These are phyloP conservation scores for Lepisosteus oculatus DNA, from an alignment of 2,113 vertebrate species.

Conservation along the genomic window DNA sequence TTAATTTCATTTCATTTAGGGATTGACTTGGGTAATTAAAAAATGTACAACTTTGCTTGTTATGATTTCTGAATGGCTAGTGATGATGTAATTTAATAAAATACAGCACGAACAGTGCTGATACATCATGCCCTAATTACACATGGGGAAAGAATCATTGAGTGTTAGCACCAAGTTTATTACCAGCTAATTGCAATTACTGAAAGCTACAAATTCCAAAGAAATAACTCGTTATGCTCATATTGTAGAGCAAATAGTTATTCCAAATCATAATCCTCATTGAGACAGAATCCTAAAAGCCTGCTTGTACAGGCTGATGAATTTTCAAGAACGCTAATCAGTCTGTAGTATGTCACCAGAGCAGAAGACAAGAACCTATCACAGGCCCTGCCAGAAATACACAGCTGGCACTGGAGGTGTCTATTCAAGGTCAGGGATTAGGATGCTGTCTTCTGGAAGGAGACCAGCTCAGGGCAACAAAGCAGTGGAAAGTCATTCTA, in stretches of 20 bases:
- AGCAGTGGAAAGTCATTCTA: neutral
- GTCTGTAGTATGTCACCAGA: neutral
- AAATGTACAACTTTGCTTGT: neutral
- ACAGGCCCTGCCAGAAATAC: neutral
- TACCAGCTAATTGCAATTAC: conserved; percentile 2
- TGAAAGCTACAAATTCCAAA: neutral
- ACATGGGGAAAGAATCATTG: neutral
- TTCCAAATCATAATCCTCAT: neutral
- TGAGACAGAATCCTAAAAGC: neutral
- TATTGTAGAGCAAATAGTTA: neutral
- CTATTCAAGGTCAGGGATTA: conserved; percentile 7
- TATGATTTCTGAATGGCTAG: neutral
- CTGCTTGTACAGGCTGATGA: neutral
- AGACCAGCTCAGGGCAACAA: neutral
- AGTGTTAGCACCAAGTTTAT: neutral
- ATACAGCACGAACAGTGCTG: conserved; percentile 9
- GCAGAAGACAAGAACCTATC: conserved; percentile 1
- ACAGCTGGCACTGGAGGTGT: conserved; percentile 7
- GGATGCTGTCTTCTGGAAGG: conserved; percentile 10
- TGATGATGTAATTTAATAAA: conserved; percentile 23
- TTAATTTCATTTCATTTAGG: too few relatives aligned
- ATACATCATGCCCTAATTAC: conserved; percentile 11
- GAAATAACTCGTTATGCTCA: neutral
- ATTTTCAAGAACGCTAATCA: neutral
- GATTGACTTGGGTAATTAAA: conserved; percentile 19